Evolutionary conservation across 2,113 vertebrate genomes (phyloP).

Genomic region (Asarcornis scutulata): DNA sequence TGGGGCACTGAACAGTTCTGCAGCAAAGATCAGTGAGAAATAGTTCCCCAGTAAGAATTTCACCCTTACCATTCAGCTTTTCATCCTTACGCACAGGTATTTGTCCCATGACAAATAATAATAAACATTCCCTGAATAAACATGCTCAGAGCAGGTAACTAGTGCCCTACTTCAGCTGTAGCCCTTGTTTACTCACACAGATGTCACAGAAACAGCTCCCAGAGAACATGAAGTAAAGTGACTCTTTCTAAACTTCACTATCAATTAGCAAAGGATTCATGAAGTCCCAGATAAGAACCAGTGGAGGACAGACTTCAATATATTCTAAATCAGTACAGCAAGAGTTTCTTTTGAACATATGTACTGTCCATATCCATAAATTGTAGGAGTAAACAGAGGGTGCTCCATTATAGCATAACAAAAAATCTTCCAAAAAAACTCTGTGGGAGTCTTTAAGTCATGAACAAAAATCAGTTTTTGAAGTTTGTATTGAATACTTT

Average conservation of each 20-base stretch:
- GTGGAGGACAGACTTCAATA: not conserved
- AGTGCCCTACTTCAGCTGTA: not conserved
- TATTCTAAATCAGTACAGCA: not conserved
- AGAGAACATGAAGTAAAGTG: not conserved
- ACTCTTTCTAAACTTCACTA: not conserved
- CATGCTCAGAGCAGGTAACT: not conserved
- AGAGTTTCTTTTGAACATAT: not conserved
- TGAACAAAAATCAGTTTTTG: not conserved
- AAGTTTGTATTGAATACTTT: not conserved
- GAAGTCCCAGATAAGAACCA: not conserved
- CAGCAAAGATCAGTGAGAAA: not conserved
- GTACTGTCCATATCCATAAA: not conserved
- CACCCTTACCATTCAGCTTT: not conserved
- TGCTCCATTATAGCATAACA: not conserved
- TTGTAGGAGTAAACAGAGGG: not conserved
- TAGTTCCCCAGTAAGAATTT: not conserved
- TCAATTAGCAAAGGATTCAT: not conserved
- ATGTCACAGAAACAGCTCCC: not conserved
- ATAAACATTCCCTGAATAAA: not conserved
- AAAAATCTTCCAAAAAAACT: not conserved
- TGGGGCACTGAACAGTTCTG: not conserved
- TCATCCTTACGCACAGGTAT: not conserved
- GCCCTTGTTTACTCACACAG: not conserved
- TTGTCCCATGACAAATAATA: not conserved
- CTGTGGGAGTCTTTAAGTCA: not conserved